Evolutionary conservation across 64 coral and sea anemone species (phyloP).

Genomic region (Montipora cactus): DNA sequence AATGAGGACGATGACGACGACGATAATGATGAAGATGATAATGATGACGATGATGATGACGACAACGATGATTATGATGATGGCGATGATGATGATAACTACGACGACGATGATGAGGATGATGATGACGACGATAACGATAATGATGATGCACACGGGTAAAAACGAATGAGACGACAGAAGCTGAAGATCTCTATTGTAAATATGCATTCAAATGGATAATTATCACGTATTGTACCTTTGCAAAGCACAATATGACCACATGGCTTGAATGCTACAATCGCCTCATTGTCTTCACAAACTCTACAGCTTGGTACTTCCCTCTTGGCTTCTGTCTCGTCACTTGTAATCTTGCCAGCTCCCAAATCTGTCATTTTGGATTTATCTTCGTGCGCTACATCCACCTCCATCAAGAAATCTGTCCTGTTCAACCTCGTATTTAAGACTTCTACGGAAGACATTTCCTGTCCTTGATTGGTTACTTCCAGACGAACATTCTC

Average conservation of each 20-base stretch:
- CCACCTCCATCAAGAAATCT: background rate
- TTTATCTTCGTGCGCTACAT: background rate
- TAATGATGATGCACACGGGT: too few relatives aligned
- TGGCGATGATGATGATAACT: too few relatives aligned
- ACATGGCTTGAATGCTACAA: slow-evolving; percentile 60
- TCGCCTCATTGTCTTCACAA: slow-evolving; percentile 58
- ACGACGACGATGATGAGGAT: too few relatives aligned
- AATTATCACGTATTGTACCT: slow-evolving; percentile 29
- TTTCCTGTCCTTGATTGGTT: slow-evolving; percentile 8
- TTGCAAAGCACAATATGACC: slow-evolving; percentile 49
- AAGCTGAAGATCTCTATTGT: too few relatives aligned
- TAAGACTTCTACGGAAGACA: background rate
- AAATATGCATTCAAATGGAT: too few relatives aligned
- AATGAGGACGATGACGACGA: too few relatives aligned
- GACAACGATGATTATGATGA: too few relatives aligned
- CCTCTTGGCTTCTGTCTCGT: background rate
- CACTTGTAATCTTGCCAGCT: background rate
- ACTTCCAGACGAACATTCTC: slow-evolving; percentile 14
- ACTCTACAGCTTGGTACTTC: slow-evolving; percentile 31
- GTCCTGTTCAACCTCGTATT: background rate
- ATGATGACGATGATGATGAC: too few relatives aligned
- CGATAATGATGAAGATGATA: too few relatives aligned
- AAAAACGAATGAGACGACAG: too few relatives aligned
- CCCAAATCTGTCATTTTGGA: background rate
- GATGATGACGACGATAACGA: too few relatives aligned